Evolutionary conservation across 1,140 invertebrate species (phyloP).

Genomic region (Nasonia longicornis): DNA sequence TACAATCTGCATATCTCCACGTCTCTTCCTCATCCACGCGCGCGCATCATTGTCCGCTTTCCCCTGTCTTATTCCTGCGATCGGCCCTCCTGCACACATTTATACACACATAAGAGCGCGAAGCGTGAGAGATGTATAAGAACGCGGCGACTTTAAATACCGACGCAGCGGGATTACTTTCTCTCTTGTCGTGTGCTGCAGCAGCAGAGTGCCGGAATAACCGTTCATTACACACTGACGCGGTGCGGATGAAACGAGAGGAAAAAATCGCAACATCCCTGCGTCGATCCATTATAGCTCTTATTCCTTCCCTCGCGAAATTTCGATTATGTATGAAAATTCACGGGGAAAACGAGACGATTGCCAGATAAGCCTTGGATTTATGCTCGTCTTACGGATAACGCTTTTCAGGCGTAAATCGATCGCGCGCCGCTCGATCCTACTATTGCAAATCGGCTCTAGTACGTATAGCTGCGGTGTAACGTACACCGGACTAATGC

Average conservation of each 20-base stretch:
- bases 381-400: too few relatives aligned
- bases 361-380: too few relatives aligned
- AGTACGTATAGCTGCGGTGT: not conserved
- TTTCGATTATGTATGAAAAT: too few relatives aligned
- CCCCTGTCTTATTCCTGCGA: not conserved
- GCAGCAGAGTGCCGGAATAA: not conserved
- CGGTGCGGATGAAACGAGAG: not conserved
- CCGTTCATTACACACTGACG: not conserved
- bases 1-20: not conserved
- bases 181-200: not conserved
- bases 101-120: not conserved
- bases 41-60: not conserved
- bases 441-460: too few relatives aligned
- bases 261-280: not conserved
- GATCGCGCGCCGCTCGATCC: too few relatives aligned
- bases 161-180: not conserved
- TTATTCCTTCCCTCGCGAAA: not conserved
- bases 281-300: constrained; percentile 3
- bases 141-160: constrained; percentile 2
- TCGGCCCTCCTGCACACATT: not conserved
- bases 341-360: too few relatives aligned
- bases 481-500: not conserved
- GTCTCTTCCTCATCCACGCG: not conserved
- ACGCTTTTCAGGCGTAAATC: too few relatives aligned
- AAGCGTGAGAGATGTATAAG: constrained; percentile 1